Evolutionary conservation across 1,140 invertebrate genomes (phyloP).

Genomic region (Dinoponera quadriceps): DNA sequence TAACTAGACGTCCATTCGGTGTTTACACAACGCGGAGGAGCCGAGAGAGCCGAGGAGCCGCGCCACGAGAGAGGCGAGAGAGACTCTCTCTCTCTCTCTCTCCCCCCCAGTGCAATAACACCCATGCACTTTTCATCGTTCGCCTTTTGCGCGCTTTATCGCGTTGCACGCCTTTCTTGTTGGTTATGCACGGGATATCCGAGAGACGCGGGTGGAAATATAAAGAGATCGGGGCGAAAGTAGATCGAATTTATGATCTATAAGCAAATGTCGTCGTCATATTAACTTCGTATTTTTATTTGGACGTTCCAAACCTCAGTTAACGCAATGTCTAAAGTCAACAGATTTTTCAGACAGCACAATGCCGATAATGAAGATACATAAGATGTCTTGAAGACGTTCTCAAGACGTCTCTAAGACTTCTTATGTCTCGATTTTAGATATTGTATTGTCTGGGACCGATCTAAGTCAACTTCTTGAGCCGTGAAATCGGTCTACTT

Average conservation of each 20-base stretch:
- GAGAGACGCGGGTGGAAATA: neutral
- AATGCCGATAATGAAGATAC: conserved; percentile 2
- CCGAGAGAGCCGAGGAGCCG: conserved; percentile 39
- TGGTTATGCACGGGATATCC: neutral
- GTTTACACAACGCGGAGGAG: conserved; percentile 79
- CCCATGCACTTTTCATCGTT: conserved; percentile 73
- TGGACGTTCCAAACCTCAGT: too few relatives aligned
- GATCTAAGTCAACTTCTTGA: too few relatives aligned
- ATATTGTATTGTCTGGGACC: too few relatives aligned
- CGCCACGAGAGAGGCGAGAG: conserved; percentile 49
- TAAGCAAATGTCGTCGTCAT: neutral
- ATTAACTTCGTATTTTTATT: neutral
- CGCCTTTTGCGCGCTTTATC: conserved; percentile 8
- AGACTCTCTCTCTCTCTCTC: conserved; percentile 1
- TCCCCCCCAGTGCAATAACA: conserved; percentile 74
- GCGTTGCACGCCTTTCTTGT: neutral
- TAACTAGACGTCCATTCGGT: conserved; percentile 81
- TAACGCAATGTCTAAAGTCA: too few relatives aligned
- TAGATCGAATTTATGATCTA: neutral
- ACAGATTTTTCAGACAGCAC: neutral
- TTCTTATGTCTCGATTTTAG: too few relatives aligned
- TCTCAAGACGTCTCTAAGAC: too few relatives aligned
- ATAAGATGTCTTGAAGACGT: too few relatives aligned
- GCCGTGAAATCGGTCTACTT: too few relatives aligned
- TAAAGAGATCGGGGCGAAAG: neutral